These are phyloP conservation scores for Agelastica alni DNA, from an alignment of 2,888 invertebrate genomes.

Conservation along the genomic window DNA sequence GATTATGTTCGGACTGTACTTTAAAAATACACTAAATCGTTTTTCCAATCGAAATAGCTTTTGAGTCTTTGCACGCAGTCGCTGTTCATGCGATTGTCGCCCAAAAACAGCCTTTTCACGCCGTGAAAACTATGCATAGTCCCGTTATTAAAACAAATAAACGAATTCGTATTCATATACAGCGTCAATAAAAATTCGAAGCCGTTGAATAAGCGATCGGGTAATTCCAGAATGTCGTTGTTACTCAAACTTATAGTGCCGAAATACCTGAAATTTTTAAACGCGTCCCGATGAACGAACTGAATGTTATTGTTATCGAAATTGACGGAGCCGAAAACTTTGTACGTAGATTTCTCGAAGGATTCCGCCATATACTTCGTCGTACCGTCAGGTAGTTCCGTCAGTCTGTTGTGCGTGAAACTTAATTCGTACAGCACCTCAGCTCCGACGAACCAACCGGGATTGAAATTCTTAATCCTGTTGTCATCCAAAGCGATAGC, in stretches of 20 bases:
- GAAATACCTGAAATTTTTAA: slow-evolving; percentile 29
- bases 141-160: slow-evolving; percentile 33
- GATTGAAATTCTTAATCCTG: slow-evolving; percentile 24
- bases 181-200: slow-evolving; percentile 30
- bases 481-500: slow-evolving; percentile 36
- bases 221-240: slow-evolving; percentile 28
- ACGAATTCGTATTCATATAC: slow-evolving; percentile 34
- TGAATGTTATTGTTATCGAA: slow-evolving; percentile 34
- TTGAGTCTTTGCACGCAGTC: slow-evolving; percentile 27
- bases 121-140: slow-evolving; percentile 31
- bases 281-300: slow-evolving; percentile 32
- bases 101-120: slow-evolving; percentile 30
- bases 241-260: slow-evolving; percentile 34
- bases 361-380: slow-evolving; percentile 29
- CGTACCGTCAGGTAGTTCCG: slow-evolving; percentile 29
- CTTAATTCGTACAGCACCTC: slow-evolving; percentile 30
- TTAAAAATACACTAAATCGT: slow-evolving; percentile 32
- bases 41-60: slow-evolving; percentile 27
- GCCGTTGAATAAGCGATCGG: slow-evolving; percentile 24
- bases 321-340: slow-evolving; percentile 26
- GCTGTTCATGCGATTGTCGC: slow-evolving; percentile 28
- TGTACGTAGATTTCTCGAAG: slow-evolving; percentile 16
- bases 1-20: too few relatives aligned
- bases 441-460: slow-evolving; percentile 30
- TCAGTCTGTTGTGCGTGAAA: slow-evolving; percentile 28